phyloP scores from a whole-genome alignment of 2,888 invertebrate species.

The Rhaphigaster nebulosa region DNA sequence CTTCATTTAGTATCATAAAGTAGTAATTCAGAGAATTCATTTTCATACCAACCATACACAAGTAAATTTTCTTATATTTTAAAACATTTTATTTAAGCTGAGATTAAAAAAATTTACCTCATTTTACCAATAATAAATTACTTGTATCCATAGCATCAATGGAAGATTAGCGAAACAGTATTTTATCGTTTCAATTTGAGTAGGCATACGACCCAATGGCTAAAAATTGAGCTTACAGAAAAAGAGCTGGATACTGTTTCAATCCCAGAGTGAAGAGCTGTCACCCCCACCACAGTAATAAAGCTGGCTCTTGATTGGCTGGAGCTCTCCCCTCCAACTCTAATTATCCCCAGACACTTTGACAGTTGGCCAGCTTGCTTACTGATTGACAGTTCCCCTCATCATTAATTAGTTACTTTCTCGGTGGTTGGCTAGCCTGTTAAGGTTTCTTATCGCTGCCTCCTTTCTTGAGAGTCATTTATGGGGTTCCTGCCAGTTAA shows the following conservation, averaged over 20 bases:
- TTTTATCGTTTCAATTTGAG: not conserved
- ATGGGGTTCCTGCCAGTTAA: conserved; percentile 1
- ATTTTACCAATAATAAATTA: not conserved
- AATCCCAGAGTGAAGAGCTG: conserved; percentile 19
- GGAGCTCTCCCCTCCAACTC: conserved; percentile 2
- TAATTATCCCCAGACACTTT: conserved; percentile 42
- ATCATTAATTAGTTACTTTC: conserved; percentile 48
- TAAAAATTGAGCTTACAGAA: not conserved
- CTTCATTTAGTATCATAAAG: too few relatives aligned
- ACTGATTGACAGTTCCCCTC: conserved; percentile 49
- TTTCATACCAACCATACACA: too few relatives aligned
- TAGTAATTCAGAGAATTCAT: too few relatives aligned
- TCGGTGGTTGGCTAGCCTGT: conserved; percentile 29
- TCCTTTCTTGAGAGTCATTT: not conserved
- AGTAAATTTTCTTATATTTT: too few relatives aligned
- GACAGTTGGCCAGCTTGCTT: conserved; percentile 48
- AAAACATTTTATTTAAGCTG: too few relatives aligned
- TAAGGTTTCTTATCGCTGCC: conserved; percentile 17
- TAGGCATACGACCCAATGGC: not conserved
- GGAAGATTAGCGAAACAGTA: too few relatives aligned
- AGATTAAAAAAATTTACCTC: too few relatives aligned
- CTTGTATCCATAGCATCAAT: too few relatives aligned
- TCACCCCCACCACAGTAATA: conserved; percentile 22
- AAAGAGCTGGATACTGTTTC: conserved; percentile 3
- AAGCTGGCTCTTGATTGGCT: conserved; percentile 22